Evolutionary conservation across 2,888 invertebrate genomes (phyloP).

Genomic region (Gryllus longicercus): DNA sequence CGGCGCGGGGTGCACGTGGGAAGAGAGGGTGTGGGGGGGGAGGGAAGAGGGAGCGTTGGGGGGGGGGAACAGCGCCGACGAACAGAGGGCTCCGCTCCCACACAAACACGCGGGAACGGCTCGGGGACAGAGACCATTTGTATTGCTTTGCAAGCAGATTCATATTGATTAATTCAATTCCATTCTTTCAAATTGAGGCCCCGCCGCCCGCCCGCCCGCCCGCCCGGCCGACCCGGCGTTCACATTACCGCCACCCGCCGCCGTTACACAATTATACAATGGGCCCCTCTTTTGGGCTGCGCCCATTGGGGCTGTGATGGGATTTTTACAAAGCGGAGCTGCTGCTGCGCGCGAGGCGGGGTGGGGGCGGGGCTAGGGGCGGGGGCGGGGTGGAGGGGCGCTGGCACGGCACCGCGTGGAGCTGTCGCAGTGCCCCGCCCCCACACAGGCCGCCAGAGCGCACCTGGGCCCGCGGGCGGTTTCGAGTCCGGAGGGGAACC

Average conservation of each 20-base stretch:
- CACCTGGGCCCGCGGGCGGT: too few species aligned
- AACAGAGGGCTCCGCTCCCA: too few species aligned
- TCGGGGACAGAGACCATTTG: not conserved
- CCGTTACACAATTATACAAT: conserved; percentile 17
- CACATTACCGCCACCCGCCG: conserved; percentile 17
- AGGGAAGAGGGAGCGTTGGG: too few species aligned
- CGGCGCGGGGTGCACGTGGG: too few species aligned
- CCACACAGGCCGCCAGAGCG: too few species aligned
- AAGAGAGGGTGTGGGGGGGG: too few species aligned
- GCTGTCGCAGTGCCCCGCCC: too few species aligned
- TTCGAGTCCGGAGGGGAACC: too few species aligned
- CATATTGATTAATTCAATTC: conserved; percentile 17
- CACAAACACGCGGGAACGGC: not conserved
- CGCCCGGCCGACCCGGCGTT: not conserved
- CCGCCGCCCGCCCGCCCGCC: not conserved
- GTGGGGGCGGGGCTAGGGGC: not conserved
- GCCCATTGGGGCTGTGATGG: conserved; percentile 6
- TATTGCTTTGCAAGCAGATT: conserved; percentile 8
- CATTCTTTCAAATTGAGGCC: conserved; percentile 8
- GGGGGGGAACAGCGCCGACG: too few species aligned
- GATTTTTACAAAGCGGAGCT: not conserved
- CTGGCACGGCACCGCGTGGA: too few species aligned
- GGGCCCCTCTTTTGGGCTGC: not conserved
- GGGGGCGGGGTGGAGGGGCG: too few species aligned
- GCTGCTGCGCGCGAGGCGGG: not conserved